These are phyloP conservation scores for Artibeus jamaicensis DNA, from an alignment of 2,797 vertebrate genomes.

Conservation along the genomic window DNA sequence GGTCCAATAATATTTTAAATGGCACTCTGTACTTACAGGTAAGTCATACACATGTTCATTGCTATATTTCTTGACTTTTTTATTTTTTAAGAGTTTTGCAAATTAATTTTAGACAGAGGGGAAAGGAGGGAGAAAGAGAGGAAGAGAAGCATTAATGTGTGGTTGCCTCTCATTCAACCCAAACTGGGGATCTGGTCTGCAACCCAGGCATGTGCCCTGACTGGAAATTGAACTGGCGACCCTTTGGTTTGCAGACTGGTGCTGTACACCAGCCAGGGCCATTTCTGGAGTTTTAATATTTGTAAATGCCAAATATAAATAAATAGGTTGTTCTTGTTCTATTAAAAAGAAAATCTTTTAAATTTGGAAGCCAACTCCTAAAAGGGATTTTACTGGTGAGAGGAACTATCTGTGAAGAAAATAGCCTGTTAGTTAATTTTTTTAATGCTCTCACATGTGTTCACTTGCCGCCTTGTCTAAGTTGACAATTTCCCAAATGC, in stretches of 20 bases:
- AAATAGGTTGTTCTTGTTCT: background rate
- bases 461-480: background rate
- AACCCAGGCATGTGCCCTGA: no score
- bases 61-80: background rate
- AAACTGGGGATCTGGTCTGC: no score
- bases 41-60: background rate
- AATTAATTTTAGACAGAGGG: no score
- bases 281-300: slow-evolving; percentile 39
- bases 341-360: background rate
- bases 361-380: background rate
- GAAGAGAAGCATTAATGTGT: no score
- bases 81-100: no score
- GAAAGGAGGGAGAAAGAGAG: no score
- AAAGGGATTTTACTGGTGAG: background rate
- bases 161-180: no score
- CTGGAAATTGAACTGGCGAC: no score
- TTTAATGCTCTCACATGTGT: background rate
- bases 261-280: no score
- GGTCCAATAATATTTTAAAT: slow-evolving; percentile 50
- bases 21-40: background rate
- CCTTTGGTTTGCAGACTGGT: no score
- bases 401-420: slow-evolving; percentile 1
- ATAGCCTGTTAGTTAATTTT: background rate
- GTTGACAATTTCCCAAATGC: background rate
- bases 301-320: slow-evolving; percentile 7